phyloP scores from a whole-genome alignment of 2,113 vertebrate genomes.

The Smithornis capensis region DNA sequence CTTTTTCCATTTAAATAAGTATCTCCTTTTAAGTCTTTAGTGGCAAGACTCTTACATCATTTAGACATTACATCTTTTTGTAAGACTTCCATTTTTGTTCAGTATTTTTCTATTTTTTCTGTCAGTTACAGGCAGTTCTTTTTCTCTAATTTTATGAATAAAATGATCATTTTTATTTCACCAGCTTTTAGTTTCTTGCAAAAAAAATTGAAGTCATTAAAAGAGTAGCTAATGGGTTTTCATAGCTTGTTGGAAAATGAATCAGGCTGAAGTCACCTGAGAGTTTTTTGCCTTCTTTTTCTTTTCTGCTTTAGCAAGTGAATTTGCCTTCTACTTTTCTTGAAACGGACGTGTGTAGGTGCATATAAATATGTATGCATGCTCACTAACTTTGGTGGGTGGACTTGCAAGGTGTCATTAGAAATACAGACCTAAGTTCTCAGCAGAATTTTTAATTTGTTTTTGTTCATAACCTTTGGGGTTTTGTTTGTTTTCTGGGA shows the following conservation, averaged over 20 bases:
- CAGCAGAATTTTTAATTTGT: neutral
- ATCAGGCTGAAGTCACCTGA: slow-evolving; percentile 9
- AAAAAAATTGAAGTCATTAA: slow-evolving; percentile 1
- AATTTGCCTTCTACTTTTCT: neutral
- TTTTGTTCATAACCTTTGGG: neutral
- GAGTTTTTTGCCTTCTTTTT: neutral
- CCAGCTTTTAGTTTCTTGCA: neutral
- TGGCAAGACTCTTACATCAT: slow-evolving; percentile 40
- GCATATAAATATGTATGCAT: slow-evolving; percentile 28
- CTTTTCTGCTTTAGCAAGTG: neutral
- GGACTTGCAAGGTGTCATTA: slow-evolving; percentile 29
- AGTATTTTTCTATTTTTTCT: slow-evolving; percentile 9
- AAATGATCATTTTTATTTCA: slow-evolving; percentile 20
- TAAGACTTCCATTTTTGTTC: slow-evolving; percentile 44
- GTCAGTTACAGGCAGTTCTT: neutral
- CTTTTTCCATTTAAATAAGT: slow-evolving; percentile 70
- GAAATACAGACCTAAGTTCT: slow-evolving; percentile 5
- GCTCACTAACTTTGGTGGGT: neutral
- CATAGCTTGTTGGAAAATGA: neutral
- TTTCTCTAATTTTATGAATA: slow-evolving; percentile 2
- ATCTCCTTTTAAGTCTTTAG: slow-evolving; percentile 65
- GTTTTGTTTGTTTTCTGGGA: neutral
- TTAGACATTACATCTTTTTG: slow-evolving; percentile 43
- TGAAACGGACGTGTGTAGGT: slow-evolving; percentile 23
- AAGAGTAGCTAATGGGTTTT: slow-evolving; percentile 4